Percentiles rank a stretch among this genome's conserved stretches.
phyloP scores from a whole-genome alignment of 2,888 invertebrate genomes.

The Archaeoteleia sp. region DNA sequence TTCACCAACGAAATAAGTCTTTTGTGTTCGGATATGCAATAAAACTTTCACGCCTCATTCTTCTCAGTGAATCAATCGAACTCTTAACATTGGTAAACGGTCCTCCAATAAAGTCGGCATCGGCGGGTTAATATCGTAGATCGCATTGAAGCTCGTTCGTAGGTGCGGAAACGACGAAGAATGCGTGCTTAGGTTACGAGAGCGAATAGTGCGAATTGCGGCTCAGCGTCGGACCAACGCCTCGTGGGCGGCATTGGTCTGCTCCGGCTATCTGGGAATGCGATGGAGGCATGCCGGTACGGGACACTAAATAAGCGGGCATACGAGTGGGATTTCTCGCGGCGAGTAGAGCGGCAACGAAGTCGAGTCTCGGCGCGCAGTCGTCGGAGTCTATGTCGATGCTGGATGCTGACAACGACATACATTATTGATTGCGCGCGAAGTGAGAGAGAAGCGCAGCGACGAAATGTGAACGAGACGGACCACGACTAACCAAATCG shows the following conservation, averaged over 20 bases:
- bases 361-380: slow-evolving; percentile 35
- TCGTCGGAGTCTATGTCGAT: slow-evolving; percentile 35
- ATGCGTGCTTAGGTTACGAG: too few species aligned
- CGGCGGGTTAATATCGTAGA: too few species aligned
- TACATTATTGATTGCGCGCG: slow-evolving; percentile 44
- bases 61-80: too few species aligned
- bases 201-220: too few species aligned
- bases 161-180: too few species aligned
- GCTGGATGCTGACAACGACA: slow-evolving; percentile 43
- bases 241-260: neutral
- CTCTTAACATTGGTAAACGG: too few species aligned
- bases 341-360: too few species aligned
- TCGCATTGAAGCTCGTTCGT: too few species aligned
- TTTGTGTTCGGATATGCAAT: too few species aligned
- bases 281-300: slow-evolving; percentile 1
- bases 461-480: slow-evolving; percentile 26
- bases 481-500: slow-evolving; percentile 24
- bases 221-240: neutral
- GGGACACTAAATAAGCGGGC: slow-evolving; percentile 15
- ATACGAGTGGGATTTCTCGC: slow-evolving; percentile 29
- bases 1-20: too few species aligned
- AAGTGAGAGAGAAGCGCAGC: slow-evolving; percentile 16
- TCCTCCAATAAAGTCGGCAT: too few species aligned
- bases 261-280: neutral
- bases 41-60: too few species aligned